Base-by-base conservation (phyloP, 92 coral and sea anemone species). In the Anthopleura xanthogrammica region DNA sequence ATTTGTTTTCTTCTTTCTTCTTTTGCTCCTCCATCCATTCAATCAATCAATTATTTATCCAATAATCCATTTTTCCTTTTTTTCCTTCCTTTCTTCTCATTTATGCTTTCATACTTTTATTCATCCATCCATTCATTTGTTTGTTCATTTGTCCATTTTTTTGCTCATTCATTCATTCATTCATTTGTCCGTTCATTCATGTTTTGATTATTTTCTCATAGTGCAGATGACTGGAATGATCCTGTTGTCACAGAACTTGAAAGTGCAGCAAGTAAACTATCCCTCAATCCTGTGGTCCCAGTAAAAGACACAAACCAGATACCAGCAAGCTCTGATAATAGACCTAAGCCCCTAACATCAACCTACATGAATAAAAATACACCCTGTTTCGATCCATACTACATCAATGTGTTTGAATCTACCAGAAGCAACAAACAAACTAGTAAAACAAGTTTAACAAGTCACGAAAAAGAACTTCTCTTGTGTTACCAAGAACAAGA, bases 321-420 rank as follows among this genome's bases (percentile, higher is more conserved):
- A 24, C 76, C 7, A 40, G 10, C 14, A 39, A 78, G 75, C 60
- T 23, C 73, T 5, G 36, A 75, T 7, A 43, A 13, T 42, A 11
- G 70, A 4, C 20, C 24, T 62, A n/a, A 62, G 14, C 29, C 64
- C 12, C 43, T 77, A 19, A 11, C 7, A 22, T 7, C 88, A 65
- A 20, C 7, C 42, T 4, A 66, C 9, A 36, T 23, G 68, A 50
- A 19, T 11, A 76, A 40, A 57, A 29, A 70, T 43, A 7, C 58
- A 22, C 87, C 89, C 7, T 73, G 58, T 60, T 91, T 95, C 58
- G 60, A 76, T 23, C 94, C 98, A 10, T 82, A 87, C 65, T 94
- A 92, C 78, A 77, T 96, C 71, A 94, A 84, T 65, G 98, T 94
- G 2, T 83, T 92, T 60, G 98, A 94, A 82, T 90, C 84, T 50